Percentiles rank a stretch among this genome's conserved stretches.
These are phyloP conservation scores for Mya arenaria DNA, from an alignment of 1,140 invertebrate genomes.

Conservation along the genomic window DNA sequence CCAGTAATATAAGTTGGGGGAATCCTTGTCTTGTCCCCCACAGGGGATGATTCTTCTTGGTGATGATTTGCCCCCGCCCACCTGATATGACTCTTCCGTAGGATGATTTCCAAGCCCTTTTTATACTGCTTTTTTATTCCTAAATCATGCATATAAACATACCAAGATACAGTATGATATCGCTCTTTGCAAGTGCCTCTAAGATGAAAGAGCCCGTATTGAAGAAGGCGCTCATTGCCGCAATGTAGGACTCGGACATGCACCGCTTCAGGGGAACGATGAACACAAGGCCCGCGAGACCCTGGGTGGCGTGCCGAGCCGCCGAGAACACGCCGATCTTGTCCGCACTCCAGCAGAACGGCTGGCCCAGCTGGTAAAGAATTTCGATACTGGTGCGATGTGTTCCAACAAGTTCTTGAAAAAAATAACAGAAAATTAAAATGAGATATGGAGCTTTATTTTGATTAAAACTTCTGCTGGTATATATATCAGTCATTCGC, in stretches of 20 bases:
- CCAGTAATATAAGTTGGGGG: too few relatives aligned
- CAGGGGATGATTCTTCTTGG: too few relatives aligned
- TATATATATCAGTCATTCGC: neutral
- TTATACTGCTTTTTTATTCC: too few relatives aligned
- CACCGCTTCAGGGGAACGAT: neutral
- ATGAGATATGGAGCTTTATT: neutral
- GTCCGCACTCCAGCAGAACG: conserved; percentile 2
- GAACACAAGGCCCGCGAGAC: neutral
- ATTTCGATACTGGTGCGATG: neutral
- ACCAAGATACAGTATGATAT: conserved; percentile 1
- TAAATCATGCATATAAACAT: too few relatives aligned
- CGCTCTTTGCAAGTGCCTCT: neutral
- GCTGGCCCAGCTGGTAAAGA: conserved; percentile 6
- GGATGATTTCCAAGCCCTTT: too few relatives aligned
- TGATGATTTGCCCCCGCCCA: too few relatives aligned
- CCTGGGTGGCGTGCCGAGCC: neutral
- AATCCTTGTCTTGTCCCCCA: too few relatives aligned
- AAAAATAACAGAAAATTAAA: neutral
- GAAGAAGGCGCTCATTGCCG: neutral
- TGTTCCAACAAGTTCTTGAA: neutral
- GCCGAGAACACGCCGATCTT: conserved; percentile 14
- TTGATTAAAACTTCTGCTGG: too few relatives aligned
- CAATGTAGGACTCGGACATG: neutral
- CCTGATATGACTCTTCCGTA: too few relatives aligned
- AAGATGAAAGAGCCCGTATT: neutral